Evolutionary conservation across 1,140 invertebrate genomes (phyloP).

Genomic region (Pantala flavescens): DNA sequence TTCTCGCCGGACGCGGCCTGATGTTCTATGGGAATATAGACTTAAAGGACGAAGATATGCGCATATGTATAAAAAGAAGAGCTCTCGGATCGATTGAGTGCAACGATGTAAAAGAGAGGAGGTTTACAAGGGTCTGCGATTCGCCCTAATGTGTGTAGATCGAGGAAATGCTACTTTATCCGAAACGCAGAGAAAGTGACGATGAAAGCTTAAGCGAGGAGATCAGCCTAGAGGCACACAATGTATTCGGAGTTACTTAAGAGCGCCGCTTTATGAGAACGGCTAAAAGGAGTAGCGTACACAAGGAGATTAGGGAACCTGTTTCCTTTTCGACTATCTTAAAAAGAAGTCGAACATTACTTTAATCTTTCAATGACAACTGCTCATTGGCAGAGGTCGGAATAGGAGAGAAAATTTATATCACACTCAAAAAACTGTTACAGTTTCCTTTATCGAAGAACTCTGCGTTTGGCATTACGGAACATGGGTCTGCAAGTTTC

Average conservation of each 20-base stretch:
- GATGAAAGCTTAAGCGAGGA: no score
- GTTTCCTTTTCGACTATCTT: not conserved
- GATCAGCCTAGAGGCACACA: no score
- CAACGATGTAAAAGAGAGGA: not conserved
- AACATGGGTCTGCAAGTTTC: no score
- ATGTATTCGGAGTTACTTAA: not conserved
- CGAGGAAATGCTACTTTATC: no score
- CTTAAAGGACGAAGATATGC: not conserved
- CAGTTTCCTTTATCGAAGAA: not conserved
- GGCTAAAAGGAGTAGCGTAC: not conserved
- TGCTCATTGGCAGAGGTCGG: not conserved
- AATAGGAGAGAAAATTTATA: not conserved
- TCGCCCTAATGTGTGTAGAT: not conserved
- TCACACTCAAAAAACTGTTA: not conserved
- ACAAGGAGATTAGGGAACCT: not conserved
- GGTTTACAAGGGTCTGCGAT: not conserved
- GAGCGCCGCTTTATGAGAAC: not conserved
- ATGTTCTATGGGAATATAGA: conserved; percentile 3
- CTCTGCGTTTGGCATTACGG: no score
- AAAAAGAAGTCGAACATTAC: not conserved
- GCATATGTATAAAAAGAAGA: not conserved
- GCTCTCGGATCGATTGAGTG: not conserved
- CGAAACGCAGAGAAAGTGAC: no score
- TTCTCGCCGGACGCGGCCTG: not conserved
- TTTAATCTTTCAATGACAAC: conserved; percentile 2